phyloP scores from a whole-genome alignment of 1,140 invertebrate species.

The Caenorhabditis briggsae region DNA sequence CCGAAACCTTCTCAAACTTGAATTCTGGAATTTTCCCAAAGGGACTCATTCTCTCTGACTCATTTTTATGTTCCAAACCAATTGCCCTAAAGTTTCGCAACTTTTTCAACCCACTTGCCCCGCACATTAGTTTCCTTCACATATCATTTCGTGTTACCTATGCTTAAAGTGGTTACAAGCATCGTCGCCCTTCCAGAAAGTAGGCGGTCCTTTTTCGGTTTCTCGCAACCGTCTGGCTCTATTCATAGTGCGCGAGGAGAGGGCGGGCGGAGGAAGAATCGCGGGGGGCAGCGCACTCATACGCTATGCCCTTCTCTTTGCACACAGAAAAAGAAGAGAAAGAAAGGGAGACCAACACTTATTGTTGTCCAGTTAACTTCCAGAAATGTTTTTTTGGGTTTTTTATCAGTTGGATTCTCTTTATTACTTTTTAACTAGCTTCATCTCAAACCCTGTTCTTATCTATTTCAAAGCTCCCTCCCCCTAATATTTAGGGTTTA shows the following conservation, averaged over 20 bases:
- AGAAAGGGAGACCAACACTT: conserved; percentile 26
- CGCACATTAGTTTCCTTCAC: neutral
- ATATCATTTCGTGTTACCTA: neutral
- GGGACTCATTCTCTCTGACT: no score
- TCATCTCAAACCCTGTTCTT: neutral
- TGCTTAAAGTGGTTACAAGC: neutral
- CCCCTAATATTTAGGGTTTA: no score
- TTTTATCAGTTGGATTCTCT: neutral
- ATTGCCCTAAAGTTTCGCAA: no score
- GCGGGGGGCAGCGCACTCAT: conserved; percentile 47
- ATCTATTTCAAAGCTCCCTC: no score
- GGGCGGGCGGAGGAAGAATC: conserved; percentile 46
- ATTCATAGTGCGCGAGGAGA: conserved; percentile 46
- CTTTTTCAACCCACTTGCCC: no score
- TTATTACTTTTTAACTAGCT: neutral
- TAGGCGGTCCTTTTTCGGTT: conserved; percentile 52
- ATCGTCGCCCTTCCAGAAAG: neutral
- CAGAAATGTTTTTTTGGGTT: neutral
- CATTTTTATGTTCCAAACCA: no score
- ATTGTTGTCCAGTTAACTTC: conserved; percentile 38
- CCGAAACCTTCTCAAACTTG: no score
- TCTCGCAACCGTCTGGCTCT: conserved; percentile 48
- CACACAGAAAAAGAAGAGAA: conserved; percentile 38
- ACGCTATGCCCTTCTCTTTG: conserved; percentile 52
- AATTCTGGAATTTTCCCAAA: no score